Base-by-base conservation (phyloP, 2,797 vertebrate genomes). In the Cynopterus sphinx region DNA sequence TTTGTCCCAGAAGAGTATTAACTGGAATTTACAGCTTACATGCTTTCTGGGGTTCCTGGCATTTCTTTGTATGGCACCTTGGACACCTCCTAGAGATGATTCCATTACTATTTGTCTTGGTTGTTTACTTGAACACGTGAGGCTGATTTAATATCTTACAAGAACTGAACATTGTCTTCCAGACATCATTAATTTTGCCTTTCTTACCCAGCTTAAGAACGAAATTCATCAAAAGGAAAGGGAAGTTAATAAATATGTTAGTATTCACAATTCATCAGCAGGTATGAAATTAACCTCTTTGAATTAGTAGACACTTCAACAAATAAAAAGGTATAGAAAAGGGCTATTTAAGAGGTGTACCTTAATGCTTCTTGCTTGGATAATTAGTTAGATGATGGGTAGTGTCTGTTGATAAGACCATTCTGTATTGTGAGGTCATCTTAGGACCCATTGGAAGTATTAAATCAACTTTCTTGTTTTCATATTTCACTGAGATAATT, bases 161-260 rank as follows among this genome's bases (percentile, higher is more conserved):
- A 93, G 97, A 97, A 95, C 81, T 96, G 92, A 97, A 71, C 36
- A 28, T 91, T 96, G 86, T 77, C 1, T 97, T 97, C 90, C 61
- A 95, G 92, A 96, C 75, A 28, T 94, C 0, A 6, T 98, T 97
- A 98, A 96, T 97, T 93, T 96, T 5, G 1, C 65, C 89, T 95
- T 95, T 97, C 95, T 89, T 98, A 97, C 97, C 97, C 82, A 89
- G 93, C 70, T 1, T 97, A 89, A 92, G 97, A 98, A 97, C 97
- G 96, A 98, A 98, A 98, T 98, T 98, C 98, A 98, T 98, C 96
- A 98, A 96, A 96, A 98, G 96, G 67, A 94, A 96, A 98, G 33
- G 82, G 96, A 98, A 98, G 98, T 98, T 98, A 98, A 98, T 98
- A 97, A 97, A 93, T 97, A 95, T 78, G 79, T 97, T 81, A 87